Percentiles rank a stretch among this genome's conserved stretches.
Conservation (phyloP, 2,113 vertebrate species). For the Bubo blakistoni region DNA sequence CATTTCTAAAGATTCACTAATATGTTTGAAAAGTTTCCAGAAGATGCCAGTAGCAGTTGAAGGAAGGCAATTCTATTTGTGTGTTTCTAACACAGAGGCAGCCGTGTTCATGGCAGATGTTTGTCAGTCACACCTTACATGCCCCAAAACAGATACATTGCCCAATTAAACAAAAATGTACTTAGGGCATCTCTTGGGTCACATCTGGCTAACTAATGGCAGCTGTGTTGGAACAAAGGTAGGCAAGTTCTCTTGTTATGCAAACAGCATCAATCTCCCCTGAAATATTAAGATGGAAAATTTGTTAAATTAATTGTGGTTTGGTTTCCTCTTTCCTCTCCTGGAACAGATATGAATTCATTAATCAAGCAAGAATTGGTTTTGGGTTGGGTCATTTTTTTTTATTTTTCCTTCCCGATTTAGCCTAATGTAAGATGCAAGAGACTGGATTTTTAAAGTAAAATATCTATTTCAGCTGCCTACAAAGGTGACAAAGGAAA, state of each 20-base stretch:
- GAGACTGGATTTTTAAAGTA: background rate
- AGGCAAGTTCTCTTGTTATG: background rate
- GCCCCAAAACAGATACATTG: background rate
- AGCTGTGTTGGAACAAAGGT: constrained; percentile 20
- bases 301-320: constrained; percentile 1
- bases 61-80: background rate
- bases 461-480: background rate
- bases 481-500: background rate
- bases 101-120: background rate
- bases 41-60: background rate
- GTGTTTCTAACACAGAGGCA: background rate
- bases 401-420: background rate
- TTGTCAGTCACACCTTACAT: background rate
- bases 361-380: background rate
- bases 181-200: background rate
- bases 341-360: background rate
- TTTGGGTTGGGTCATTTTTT: background rate
- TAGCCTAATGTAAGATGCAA: background rate
- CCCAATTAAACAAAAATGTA: constrained; percentile 23
- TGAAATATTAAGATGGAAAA: constrained; percentile 2
- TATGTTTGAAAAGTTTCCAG: background rate
- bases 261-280: constrained; percentile 31
- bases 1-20: background rate
- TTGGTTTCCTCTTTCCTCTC: background rate
- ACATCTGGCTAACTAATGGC: constrained; percentile 32